Percentiles rank a stretch among this genome's conserved stretches.
Evolutionary conservation across 2,888 invertebrate genomes (phyloP).

Genomic region (Ophion slaviceki): DNA sequence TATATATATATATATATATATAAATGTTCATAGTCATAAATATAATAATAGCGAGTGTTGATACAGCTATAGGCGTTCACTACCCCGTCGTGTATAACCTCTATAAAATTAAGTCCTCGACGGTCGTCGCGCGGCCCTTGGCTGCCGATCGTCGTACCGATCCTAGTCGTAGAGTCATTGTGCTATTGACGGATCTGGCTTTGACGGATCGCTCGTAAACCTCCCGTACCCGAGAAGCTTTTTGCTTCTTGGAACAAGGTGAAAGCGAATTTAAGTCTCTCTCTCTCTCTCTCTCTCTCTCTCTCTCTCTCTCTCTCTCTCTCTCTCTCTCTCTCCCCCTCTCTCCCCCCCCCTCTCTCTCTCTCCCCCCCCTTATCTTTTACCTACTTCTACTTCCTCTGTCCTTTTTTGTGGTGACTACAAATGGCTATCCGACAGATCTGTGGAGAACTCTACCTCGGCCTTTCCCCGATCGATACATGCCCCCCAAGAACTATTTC

Average conservation of each 20-base stretch:
- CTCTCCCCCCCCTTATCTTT: too few species aligned
- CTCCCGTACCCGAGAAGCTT: conserved; percentile 72
- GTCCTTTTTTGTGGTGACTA: background rate
- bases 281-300: conserved; percentile 2
- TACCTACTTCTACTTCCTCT: too few species aligned
- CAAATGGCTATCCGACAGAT: background rate
- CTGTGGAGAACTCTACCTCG: too few species aligned
- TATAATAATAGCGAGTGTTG: conserved; percentile 56
- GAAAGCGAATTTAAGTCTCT: conserved; percentile 72
- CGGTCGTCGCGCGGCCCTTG: conserved; percentile 56
- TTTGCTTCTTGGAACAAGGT: conserved; percentile 66
- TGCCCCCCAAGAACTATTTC: too few species aligned
- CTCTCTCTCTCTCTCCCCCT: background rate
- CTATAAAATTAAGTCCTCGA: conserved; percentile 76
- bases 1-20: background rate
- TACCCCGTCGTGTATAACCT: conserved; percentile 65
- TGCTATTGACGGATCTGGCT: conserved; percentile 78
- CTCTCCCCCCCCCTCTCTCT: conserved; percentile 7
- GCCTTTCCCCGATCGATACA: too few species aligned
- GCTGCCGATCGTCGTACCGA: conserved; percentile 67
- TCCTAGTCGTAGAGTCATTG: conserved; percentile 75
- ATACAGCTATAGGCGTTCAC: conserved; percentile 37
- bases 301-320: background rate
- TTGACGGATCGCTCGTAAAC: conserved; percentile 82
- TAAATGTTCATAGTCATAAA: conserved; percentile 7